These are phyloP conservation scores for Bryconaethiops microstoma DNA, from an alignment of 2,797 vertebrate species.

Conservation along the genomic window DNA sequence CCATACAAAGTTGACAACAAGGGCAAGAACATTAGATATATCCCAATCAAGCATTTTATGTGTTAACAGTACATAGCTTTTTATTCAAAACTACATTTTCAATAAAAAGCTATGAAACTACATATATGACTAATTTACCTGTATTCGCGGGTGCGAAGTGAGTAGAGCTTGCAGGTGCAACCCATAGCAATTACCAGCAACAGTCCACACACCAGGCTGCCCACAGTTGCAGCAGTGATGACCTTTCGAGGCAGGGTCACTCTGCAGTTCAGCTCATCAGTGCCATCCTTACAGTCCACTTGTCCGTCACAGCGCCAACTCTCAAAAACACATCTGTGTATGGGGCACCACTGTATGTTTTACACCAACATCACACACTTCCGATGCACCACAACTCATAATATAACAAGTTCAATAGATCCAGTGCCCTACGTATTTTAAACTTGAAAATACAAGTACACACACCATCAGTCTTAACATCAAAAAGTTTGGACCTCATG, in stretches of 20 bases:
- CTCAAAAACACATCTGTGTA: conserved; percentile 85
- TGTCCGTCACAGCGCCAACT: conserved; percentile 93
- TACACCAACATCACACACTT: background rate
- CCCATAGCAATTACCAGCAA: conserved; percentile 91
- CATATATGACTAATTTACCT: conserved; percentile 71
- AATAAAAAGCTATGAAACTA: background rate
- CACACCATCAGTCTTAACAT: too few relatives aligned
- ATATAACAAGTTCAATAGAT: too few relatives aligned
- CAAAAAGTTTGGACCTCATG: too few relatives aligned
- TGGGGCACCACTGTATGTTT: conserved; percentile 31
- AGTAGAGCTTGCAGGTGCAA: conserved; percentile 92
- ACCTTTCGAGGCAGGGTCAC: conserved; percentile 88
- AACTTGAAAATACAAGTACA: too few relatives aligned
- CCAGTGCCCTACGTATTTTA: too few relatives aligned
- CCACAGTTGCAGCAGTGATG: conserved; percentile 89
- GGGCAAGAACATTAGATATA: background rate
- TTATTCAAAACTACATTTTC: background rate
- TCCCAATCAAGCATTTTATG: background rate
- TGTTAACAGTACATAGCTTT: too few relatives aligned
- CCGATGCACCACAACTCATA: background rate
- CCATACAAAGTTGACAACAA: background rate
- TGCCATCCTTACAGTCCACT: conserved; percentile 87
- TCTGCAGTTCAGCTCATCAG: conserved; percentile 87
- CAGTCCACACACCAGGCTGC: conserved; percentile 89
- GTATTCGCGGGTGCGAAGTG: conserved; percentile 87